phyloP scores from a whole-genome alignment of 2,113 vertebrate species.

The Dissostichus mawsoni region DNA sequence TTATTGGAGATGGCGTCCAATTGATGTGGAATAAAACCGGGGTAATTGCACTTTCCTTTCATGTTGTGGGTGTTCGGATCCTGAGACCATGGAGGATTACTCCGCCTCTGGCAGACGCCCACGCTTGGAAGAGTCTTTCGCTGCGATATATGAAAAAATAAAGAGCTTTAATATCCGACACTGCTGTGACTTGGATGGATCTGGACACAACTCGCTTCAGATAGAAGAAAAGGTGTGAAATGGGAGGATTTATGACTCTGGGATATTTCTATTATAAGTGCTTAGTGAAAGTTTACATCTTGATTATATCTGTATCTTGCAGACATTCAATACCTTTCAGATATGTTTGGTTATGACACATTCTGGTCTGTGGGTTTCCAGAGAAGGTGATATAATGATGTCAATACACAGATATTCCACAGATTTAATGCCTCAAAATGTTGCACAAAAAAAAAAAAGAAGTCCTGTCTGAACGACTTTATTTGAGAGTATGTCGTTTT shows the following conservation, averaged over 20 bases:
- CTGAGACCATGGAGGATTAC: conserved; percentile 63
- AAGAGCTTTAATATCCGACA: conserved; percentile 47
- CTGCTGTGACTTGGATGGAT: not conserved
- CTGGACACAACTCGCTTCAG: conserved; percentile 3
- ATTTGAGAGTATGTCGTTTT: too few relatives aligned
- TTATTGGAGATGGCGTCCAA: conserved; percentile 57
- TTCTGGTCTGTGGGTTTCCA: not conserved
- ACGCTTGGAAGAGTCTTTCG: conserved; percentile 53
- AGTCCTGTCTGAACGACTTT: too few relatives aligned
- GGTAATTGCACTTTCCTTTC: conserved; percentile 74
- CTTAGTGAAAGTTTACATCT: not conserved
- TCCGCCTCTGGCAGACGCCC: conserved; percentile 66
- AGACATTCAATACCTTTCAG: not conserved
- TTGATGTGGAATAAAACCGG: conserved; percentile 61
- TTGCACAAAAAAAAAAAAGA: too few relatives aligned
- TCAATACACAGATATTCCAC: too few relatives aligned
- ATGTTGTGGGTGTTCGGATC: conserved; percentile 69
- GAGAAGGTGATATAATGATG: not conserved
- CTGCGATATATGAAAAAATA: conserved; percentile 33
- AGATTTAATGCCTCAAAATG: too few relatives aligned
- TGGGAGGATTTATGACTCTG: conserved; percentile 24
- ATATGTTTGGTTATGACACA: not conserved
- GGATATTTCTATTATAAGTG: conserved; percentile 11
- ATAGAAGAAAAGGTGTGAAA: not conserved
- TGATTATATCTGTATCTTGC: not conserved